Base-by-base conservation (phyloP, 2,888 invertebrate genomes). In the Unio delphinus region DNA sequence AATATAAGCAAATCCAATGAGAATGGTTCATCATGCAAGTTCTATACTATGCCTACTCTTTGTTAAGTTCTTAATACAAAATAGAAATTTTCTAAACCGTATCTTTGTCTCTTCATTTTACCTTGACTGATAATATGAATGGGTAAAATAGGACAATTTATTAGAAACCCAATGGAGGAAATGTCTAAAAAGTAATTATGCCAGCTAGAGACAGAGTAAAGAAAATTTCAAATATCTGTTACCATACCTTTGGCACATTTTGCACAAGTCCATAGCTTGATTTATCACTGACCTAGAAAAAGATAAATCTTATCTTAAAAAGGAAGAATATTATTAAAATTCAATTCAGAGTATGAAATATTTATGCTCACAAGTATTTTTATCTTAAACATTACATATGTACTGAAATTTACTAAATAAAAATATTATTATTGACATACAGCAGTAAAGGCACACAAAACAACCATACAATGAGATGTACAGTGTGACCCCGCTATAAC, bases 201-300 rank as follows among this genome's bases (percentile, higher is more conserved):
- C 45, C 45, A 11, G 45, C 45, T 45, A 45, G 45, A 11, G 45
- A 45, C 45, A 45, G 45, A 1, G 3, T 11, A 1, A 45, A 45
- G 11, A 11, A 3, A 2, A 0, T 11, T 11, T 45, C 18, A 54
- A 60, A 6, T 18, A 18, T 30, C 30, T 26, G n/a, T 4, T 58
- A 59, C 61, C 74, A 72, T 74, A 85, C 85, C 76, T 85, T 85
- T 18, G 84, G 83, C 60, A 86, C 76, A 4, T 79, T 74, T 65
- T 73, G 82, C 28, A 75, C 76, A 18, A 85, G 61, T 23, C 83
- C 85, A 79, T 72, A 82, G 69, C 86, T 84, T 17, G 85, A 86
- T 66, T 83, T 85, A 1, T 80, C 79, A 74, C 83, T 86, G 56
- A 87, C 77, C 87, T 87, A 78, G 34, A 78, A 77, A 59, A 65